Evolutionary conservation across 2,888 invertebrate genomes (phyloP), one percentile per base, ranked within the genome.

Genomic region (Bellardia pandia): DNA sequence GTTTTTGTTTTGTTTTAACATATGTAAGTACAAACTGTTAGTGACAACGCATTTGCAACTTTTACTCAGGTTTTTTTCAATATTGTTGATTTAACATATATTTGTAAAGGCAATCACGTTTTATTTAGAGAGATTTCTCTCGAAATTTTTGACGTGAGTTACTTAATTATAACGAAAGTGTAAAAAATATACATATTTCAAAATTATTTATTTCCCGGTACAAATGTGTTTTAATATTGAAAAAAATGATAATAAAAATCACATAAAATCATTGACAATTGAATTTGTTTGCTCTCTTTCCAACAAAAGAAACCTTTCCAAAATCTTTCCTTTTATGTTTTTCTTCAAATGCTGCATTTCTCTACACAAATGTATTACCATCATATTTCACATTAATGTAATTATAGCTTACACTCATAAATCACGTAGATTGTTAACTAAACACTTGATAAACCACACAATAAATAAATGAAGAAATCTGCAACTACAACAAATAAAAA

Each of bases 391-490:
- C 23, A 58, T 56, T 62, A 45, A 45, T 69, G 45, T 80, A 75
- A 80, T 85, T 80, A 80, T 7, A 74, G 3, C 23, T 76, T 64
- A 37, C n/a, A 62, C 62, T 30, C 45, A 79, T 85, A 80, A 80
- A 80, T 85, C 85, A 85, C 79, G 69, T 62, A 69, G 68, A 76
- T 85, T 75, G 68, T 69, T 85, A 69, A 75, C 56, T 69, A 85
- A 80, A 85, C 85, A 85, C 85, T 80, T 80, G 53, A 80, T 85
- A 80, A 80, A 76, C 40, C 69, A 69, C 62, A 76, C 45, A 76
- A 71, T 71, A 85, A 80, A 79, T 68, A 75, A 79, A 42, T 23
- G 4, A 30, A 71, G 62, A 33, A 62, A 83, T 51, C 40, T 23
- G 69, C 62, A 62, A 56, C 13, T 42, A 51, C 40, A 33, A 62